These are phyloP conservation scores for Andrena dorsata DNA, from an alignment of 2,888 invertebrate species.

Conservation along the genomic window DNA sequence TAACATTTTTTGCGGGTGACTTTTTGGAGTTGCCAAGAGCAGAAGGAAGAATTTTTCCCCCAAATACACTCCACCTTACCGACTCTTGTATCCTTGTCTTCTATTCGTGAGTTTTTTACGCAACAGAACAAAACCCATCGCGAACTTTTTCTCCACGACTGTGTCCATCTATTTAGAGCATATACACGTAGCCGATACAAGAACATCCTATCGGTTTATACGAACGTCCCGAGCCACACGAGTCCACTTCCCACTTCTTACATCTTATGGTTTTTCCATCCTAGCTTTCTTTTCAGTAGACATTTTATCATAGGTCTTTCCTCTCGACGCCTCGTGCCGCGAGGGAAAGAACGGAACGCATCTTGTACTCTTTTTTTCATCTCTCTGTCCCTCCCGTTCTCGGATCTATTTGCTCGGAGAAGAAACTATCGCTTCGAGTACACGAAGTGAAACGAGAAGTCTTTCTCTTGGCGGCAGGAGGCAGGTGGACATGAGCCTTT, in stretches of 20 bases:
- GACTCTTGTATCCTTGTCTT: conserved; percentile 57
- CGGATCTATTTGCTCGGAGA: not conserved
- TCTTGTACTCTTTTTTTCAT: conserved; percentile 11
- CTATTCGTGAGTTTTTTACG: conserved; percentile 65
- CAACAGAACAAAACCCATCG: conserved; percentile 35
- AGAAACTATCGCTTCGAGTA: not conserved
- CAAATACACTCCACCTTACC: conserved; percentile 56
- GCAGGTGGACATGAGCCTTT: conserved; percentile 82
- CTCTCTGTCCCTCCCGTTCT: not conserved
- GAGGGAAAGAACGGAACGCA: conserved; percentile 59
- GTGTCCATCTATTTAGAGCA: conserved; percentile 49
- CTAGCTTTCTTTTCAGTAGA: conserved; percentile 79
- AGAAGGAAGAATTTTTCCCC: conserved; percentile 56
- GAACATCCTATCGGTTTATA: conserved; percentile 47
- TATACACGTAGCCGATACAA: conserved; percentile 47
- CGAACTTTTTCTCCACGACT: conserved; percentile 33
- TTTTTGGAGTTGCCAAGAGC: conserved; percentile 69
- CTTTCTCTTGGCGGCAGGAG: conserved; percentile 68
- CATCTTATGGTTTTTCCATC: conserved; percentile 72
- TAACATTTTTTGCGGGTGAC: conserved; percentile 74
- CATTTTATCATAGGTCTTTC: conserved; percentile 82
- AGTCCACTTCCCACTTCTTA: conserved; percentile 59
- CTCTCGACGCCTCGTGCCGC: conserved; percentile 79
- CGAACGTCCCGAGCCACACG: conserved; percentile 18
- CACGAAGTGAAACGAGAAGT: conserved; percentile 5